Percentiles rank a stretch among this genome's conserved stretches.
These are phyloP conservation scores for Tetramorium bicarinatum DNA, from an alignment of 2,888 invertebrate genomes.

Conservation along the genomic window DNA sequence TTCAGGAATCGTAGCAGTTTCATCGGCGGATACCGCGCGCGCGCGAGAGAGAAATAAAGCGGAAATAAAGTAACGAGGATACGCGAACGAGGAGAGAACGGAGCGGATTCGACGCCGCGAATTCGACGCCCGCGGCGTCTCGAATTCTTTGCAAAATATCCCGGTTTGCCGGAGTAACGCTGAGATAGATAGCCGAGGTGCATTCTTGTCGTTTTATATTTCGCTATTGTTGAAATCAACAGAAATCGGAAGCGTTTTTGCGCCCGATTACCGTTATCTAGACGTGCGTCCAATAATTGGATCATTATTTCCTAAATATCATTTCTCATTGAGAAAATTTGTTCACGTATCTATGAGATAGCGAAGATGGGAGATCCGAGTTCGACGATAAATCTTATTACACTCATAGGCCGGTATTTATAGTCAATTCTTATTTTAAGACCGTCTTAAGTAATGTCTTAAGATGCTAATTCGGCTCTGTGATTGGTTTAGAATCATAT, in stretches of 20 bases:
- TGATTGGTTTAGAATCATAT: too few species aligned
- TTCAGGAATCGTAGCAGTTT: conserved; percentile 64
- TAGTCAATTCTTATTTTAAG: too few species aligned
- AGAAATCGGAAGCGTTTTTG: not conserved
- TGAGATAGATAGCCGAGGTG: not conserved
- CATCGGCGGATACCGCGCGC: conserved; percentile 10
- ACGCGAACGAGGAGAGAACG: not conserved
- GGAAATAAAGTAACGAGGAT: conserved; percentile 27
- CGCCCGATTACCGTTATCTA: not conserved
- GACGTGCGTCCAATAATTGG: not conserved
- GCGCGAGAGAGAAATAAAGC: conserved; percentile 16
- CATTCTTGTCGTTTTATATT: not conserved
- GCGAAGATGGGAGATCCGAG: not conserved
- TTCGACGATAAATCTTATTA: too few species aligned
- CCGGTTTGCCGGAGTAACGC: not conserved
- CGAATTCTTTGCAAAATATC: not conserved
- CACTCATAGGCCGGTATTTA: too few species aligned
- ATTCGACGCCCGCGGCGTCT: not conserved
- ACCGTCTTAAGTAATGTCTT: too few species aligned
- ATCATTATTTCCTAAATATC: not conserved
- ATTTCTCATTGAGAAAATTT: not conserved
- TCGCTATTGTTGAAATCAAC: not conserved
- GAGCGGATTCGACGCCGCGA: not conserved
- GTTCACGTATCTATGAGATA: not conserved
- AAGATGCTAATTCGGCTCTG: too few species aligned